Base-by-base conservation (phyloP, 2,888 invertebrate species). In the Lasioglossum oenotherae region DNA sequence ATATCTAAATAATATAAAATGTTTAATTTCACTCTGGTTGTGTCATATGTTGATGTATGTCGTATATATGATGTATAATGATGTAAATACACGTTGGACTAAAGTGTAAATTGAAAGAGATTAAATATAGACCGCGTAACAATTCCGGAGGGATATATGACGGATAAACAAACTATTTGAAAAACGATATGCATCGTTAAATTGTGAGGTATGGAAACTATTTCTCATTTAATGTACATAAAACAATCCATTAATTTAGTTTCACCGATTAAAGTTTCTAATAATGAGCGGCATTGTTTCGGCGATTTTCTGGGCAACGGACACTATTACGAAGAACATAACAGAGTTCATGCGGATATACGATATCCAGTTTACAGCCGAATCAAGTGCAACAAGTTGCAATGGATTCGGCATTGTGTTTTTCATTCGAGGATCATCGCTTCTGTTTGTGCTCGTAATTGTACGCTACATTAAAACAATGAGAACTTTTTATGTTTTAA, bases 381-480 rank as follows among this genome's bases (percentile, higher is more conserved):
- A 86, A 85, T 85, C 84, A 74, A 74, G 84, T 83, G 89, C 91
- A 89, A 90, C 88, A 91, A 91, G 91, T 91, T 91, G 88, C 88
- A 84, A 87, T 83, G 74, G 80, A 74, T 60, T 72, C 73, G 71
- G 81, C 35, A 84, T 87, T 82, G 76, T 81, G 75, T 72, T 64
- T 35, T 31, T 76, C 81, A 72, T 41, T 75, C 74, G 53, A 72
- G 71, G 53, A 80, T 78, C 74, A 78, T 69, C 44, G 69, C 53
- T 46, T 49, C 67, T 82, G 72, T 74, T 71, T 69, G 69, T 67
- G 27, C 73, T 41, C 41, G 78, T 67, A 82, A 82, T 86, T 82
- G 19, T 60, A 76, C 78, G 46, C 64, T 83, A 79, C 67, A 73
- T 46, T 79, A 77, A 81, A 81, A 67, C 31, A 44, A 80, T 27